These are phyloP conservation scores for Spodoptera littoralis DNA, from an alignment of 2,888 invertebrate species.

Conservation along the genomic window DNA sequence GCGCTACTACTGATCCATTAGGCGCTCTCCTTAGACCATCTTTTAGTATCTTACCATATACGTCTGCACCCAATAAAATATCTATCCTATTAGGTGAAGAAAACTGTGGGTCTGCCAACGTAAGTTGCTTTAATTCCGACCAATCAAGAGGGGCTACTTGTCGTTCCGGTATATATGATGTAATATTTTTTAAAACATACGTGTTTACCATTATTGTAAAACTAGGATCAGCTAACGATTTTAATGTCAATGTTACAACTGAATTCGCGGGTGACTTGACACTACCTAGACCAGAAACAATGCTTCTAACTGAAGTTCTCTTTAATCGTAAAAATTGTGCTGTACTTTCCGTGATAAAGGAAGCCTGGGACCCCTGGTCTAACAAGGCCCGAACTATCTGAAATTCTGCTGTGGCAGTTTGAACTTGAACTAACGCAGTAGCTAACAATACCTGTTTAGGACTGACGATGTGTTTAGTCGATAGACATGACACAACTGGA, in stretches of 20 bases:
- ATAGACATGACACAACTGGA: constrained; percentile 1
- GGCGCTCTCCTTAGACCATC: background rate
- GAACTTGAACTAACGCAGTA: constrained; percentile 2
- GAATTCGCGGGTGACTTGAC: constrained; percentile 3
- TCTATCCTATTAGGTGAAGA: background rate
- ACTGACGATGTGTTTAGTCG: background rate
- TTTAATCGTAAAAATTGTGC: constrained; percentile 7
- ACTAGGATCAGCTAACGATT: constrained; percentile 4
- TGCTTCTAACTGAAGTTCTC: constrained; percentile 4
- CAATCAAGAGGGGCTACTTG: background rate
- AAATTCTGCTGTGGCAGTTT: background rate
- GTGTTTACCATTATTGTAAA: background rate
- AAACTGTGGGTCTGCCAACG: background rate
- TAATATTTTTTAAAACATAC: background rate
- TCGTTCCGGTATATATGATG: background rate
- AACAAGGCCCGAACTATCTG: constrained; percentile 4
- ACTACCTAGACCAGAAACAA: constrained; percentile 5
- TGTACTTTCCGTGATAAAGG: constrained; percentile 5
- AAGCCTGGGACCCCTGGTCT: constrained; percentile 6
- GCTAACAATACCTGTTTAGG: no score
- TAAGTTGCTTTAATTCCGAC: background rate
- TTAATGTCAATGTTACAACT: constrained; percentile 2
- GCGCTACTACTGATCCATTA: constrained; percentile 1
- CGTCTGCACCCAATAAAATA: constrained; percentile 1
- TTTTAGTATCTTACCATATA: background rate